Percentiles rank a stretch among this genome's conserved stretches.
Conservation (phyloP, 1,140 invertebrate genomes). For the Fopius arisanus region DNA sequence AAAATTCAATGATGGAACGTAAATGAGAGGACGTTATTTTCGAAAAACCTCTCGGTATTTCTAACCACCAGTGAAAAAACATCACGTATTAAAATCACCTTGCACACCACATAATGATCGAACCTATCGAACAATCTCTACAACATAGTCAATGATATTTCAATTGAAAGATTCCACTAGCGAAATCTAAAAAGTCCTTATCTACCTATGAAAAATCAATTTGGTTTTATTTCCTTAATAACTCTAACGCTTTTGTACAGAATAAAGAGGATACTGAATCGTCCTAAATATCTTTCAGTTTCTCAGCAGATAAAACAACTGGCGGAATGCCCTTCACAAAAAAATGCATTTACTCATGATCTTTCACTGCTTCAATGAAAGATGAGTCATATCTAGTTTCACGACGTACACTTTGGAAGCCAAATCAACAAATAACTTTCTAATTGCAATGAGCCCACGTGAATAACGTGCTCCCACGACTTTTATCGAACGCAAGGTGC, state of each 20-base stretch:
- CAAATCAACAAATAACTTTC: neutral
- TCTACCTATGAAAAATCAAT: neutral
- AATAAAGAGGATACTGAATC: neutral
- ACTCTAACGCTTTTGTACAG: neutral
- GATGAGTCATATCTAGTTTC: neutral
- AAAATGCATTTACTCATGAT: too few relatives aligned
- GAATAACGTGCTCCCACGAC: neutral
- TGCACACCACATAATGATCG: neutral
- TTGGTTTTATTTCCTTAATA: constrained; percentile 7
- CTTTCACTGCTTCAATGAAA: too few relatives aligned
- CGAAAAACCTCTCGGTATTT: neutral
- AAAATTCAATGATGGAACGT: too few relatives aligned
- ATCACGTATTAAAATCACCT: neutral
- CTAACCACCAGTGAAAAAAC: neutral
- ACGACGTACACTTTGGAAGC: neutral
- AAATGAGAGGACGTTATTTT: too few relatives aligned
- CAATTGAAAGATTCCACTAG: neutral
- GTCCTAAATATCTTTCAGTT: neutral
- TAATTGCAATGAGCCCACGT: neutral
- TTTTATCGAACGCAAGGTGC: neutral
- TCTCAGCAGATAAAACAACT: neutral
- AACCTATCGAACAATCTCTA: neutral
- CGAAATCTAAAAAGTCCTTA: neutral
- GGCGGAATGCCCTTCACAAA: too few relatives aligned
- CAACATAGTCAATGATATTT: neutral